Base-by-base conservation (phyloP, 2,797 vertebrate genomes). In the Lindbergichthys nudifrons region DNA sequence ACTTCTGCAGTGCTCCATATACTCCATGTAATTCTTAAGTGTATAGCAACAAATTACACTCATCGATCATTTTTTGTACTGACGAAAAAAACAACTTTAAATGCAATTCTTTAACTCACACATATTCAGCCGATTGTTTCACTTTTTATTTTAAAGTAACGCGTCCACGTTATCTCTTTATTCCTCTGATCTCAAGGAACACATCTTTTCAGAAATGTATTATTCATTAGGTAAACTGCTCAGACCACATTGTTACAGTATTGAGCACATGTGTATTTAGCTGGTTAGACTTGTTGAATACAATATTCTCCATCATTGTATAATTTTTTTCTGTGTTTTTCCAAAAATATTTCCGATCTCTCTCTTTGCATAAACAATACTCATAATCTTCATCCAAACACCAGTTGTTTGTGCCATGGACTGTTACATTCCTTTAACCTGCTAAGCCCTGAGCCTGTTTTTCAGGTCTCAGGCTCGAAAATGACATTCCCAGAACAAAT, bases 41-140 rank as follows among this genome's bases (percentile, higher is more conserved):
- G 92, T 87, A 90, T 79, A 87, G 60, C 72, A 90, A 87, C 89
- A 87, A 86, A 86, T 88, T 63, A 88, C 65, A 45, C 51, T 83
- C 63, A 82, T 53, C 11, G 19, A 26, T 26, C 26, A 26, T 45
- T 41, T n/a, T 3, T 36, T 56, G 26, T 32, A 42, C 13, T 21
- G 16, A 36, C 50, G 53, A 53, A 75, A 19, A 26, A 26, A 5
- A 26, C 1, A 48, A 39, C 14, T 39, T 10, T 19, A 56, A 57
- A 54, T 67, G 57, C 57, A 39, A 21, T 59, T 43, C 15, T 72
- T 56, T 39, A 59, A 42, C 15, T 54, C 7, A 2, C 21, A 23
- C n/a, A 58, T 36, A 61, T 62, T 47, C 63, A 57, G 36, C 45
- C 42, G 21, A 36, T 63, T 9, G 59, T 65, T 75, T 80, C 58